Evolutionary conservation across 2,888 invertebrate genomes (phyloP).

Genomic region (Harpalus rubripes): DNA sequence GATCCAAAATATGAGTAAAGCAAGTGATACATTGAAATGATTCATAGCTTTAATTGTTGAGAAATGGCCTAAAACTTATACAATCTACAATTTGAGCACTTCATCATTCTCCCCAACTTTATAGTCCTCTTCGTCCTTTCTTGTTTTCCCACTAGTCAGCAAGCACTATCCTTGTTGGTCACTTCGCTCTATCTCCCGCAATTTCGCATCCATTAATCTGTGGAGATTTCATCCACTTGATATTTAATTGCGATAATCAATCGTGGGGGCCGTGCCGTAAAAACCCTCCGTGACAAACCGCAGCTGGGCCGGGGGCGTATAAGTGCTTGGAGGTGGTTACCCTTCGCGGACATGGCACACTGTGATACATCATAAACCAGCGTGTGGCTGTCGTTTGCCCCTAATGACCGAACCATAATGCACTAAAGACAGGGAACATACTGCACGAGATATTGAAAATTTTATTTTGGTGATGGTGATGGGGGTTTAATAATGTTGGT

Average conservation of each 20-base stretch:
- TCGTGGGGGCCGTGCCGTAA: conserved; percentile 18
- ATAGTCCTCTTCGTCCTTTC: no score
- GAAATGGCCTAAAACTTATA: no score
- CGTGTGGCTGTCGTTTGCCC: conserved; percentile 26
- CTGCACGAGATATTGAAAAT: background rate
- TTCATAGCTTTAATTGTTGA: no score
- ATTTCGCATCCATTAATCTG: conserved; percentile 26
- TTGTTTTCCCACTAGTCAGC: no score
- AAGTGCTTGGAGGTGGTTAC: conserved; percentile 27
- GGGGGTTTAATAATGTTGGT: background rate
- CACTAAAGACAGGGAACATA: conserved; percentile 18
- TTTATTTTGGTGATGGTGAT: background rate
- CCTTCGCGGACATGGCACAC: conserved; percentile 22
- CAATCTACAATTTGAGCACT: no score
- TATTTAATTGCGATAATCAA: conserved; percentile 46
- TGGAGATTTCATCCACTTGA: conserved; percentile 45
- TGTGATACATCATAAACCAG: conserved; percentile 42
- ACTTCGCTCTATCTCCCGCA: background rate
- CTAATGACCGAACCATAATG: conserved; percentile 35
- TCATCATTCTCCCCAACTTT: no score
- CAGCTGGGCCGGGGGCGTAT: conserved; percentile 23
- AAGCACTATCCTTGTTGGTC: no score
- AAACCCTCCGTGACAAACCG: conserved; percentile 13
- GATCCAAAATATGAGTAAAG: no score
- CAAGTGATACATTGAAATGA: no score